Evolutionary conservation across 2,797 vertebrate species (phyloP).

Genomic region (Leptatherina wallacei): DNA sequence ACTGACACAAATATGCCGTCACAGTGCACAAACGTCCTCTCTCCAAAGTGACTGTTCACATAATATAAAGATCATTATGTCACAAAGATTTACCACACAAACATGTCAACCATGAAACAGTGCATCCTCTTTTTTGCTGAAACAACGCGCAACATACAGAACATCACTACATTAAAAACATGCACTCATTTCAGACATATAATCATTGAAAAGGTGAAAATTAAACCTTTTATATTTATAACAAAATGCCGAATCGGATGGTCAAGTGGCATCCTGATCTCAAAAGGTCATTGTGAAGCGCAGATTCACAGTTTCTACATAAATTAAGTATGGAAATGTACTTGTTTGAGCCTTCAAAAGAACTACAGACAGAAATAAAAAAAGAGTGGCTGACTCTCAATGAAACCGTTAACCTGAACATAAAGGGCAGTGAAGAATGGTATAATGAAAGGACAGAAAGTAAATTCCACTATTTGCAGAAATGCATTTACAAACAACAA

Average conservation of each 20-base stretch:
- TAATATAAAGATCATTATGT: neutral
- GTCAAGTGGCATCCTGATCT: neutral
- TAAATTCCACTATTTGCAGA: neutral
- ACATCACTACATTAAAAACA: neutral
- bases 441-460: neutral
- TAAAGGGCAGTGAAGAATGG: neutral
- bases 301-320: conserved; percentile 11
- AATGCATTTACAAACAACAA: neutral
- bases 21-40: neutral
- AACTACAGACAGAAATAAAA: neutral
- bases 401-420: neutral
- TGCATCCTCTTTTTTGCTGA: neutral
- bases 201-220: neutral
- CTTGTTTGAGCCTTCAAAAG: neutral
- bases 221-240: neutral
- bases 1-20: conserved; percentile 44
- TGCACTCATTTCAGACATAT: conserved; percentile 4
- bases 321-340: neutral
- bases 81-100: neutral
- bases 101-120: neutral
- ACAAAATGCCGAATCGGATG: conserved; percentile 1
- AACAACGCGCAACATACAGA: neutral
- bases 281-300: neutral
- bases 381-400: neutral
- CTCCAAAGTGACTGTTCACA: neutral